Conservation (phyloP, 2,888 invertebrate species). For the Antitype chi region DNA sequence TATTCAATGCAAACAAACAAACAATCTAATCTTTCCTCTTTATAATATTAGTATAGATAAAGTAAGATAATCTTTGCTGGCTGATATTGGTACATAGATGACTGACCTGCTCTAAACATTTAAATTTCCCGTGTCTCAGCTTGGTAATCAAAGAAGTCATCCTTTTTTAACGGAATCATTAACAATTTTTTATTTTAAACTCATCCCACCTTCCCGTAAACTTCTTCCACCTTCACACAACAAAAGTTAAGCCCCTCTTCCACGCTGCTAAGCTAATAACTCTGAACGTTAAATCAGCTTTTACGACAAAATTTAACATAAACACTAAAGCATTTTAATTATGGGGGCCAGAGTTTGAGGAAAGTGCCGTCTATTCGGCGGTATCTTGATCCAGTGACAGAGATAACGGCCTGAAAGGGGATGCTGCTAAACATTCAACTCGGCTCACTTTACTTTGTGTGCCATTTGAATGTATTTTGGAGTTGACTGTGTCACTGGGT, state of each 20-base stretch:
- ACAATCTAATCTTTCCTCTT: too few species aligned
- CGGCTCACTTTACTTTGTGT: conserved; percentile 45
- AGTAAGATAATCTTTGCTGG: not conserved
- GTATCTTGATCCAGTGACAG: conserved; percentile 57
- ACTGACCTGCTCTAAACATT: not conserved
- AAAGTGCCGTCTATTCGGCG: conserved; percentile 52
- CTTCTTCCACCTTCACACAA: conserved; percentile 32
- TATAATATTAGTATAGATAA: too few species aligned
- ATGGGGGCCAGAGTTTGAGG: conserved; percentile 57
- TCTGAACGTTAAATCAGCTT: conserved; percentile 59
- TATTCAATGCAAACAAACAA: too few species aligned
- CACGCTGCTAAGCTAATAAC: conserved; percentile 53
- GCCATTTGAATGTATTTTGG: conserved; percentile 49
- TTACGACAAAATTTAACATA: conserved; percentile 63
- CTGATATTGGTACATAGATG: not conserved
- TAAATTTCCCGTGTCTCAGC: not conserved
- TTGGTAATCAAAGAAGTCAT: too few species aligned
- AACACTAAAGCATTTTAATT: conserved; percentile 67
- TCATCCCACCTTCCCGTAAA: conserved; percentile 28
- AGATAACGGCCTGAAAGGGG: conserved; percentile 55
- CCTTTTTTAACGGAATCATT: not conserved
- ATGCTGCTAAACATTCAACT: conserved; percentile 53
- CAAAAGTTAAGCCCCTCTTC: conserved; percentile 31
- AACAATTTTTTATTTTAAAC: conserved; percentile 10
- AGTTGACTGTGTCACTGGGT: conserved; percentile 28